phyloP scores from a whole-genome alignment of 2,888 invertebrate genomes.

The Orchestes rusci region DNA sequence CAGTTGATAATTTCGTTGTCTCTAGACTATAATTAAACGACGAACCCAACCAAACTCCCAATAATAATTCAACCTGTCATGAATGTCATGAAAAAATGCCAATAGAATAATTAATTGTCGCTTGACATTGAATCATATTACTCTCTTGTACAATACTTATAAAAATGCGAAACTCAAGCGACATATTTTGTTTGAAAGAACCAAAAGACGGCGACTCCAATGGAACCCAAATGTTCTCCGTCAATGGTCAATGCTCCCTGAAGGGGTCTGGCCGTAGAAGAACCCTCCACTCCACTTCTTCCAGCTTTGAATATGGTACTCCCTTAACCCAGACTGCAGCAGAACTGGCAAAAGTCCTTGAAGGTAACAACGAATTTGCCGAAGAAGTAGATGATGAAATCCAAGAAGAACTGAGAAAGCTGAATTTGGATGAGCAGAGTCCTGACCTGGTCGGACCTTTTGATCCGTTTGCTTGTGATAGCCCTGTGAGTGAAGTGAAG shows the following conservation, averaged over 20 bases:
- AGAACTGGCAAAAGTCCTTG: background rate
- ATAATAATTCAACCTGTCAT: too few relatives aligned
- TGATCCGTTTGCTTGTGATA: background rate
- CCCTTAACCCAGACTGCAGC: background rate
- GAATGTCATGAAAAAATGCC: too few relatives aligned
- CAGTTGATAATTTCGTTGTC: too few relatives aligned
- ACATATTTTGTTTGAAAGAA: conserved; percentile 39
- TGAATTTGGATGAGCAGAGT: conserved; percentile 10
- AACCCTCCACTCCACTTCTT: conserved; percentile 13
- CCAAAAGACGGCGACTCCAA: conserved; percentile 32
- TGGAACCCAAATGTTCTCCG: conserved; percentile 39
- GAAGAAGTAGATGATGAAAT: background rate
- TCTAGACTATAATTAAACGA: too few relatives aligned
- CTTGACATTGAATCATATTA: too few relatives aligned
- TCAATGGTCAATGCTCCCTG: conserved; percentile 38
- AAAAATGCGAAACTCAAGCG: conserved; percentile 36
- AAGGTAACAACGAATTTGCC: background rate
- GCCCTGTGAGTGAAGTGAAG: background rate
- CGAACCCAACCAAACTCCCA: too few relatives aligned
- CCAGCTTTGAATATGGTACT: conserved; percentile 29
- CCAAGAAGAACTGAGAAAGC: conserved; percentile 11
- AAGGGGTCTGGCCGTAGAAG: conserved; percentile 22
- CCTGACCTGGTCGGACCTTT: conserved; percentile 10
- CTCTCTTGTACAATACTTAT: too few relatives aligned
- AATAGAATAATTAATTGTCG: too few relatives aligned